phyloP scores from a whole-genome alignment of 2,113 vertebrate species.

The Crotalus horridus region DNA sequence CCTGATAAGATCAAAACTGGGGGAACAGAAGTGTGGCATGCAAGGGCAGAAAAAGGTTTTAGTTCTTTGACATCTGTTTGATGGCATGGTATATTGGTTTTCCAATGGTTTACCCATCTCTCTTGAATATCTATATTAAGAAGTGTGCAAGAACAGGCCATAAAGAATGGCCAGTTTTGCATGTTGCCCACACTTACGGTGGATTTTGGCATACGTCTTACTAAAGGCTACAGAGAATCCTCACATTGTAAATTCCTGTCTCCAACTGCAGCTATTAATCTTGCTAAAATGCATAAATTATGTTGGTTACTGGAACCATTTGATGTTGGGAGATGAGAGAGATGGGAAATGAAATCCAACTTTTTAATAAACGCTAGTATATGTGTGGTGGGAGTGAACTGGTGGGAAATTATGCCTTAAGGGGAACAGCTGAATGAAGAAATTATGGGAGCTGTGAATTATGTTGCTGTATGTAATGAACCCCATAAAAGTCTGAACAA shows the following conservation, averaged over 20 bases:
- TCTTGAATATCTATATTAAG: no score
- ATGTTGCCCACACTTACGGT: neutral
- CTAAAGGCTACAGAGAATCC: neutral
- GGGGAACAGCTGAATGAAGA: conserved; percentile 22
- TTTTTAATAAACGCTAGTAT: neutral
- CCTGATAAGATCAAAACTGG: neutral
- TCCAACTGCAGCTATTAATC: neutral
- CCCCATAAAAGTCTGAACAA: conserved; percentile 20
- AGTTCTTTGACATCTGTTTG: neutral
- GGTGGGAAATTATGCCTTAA: neutral
- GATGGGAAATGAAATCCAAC: neutral
- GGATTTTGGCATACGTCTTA: neutral
- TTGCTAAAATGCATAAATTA: neutral
- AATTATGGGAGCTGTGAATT: conserved; percentile 24
- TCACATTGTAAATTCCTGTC: neutral
- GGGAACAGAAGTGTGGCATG: neutral
- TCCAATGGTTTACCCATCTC: neutral
- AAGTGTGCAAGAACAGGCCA: neutral
- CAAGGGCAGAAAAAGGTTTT: neutral
- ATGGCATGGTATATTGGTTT: neutral
- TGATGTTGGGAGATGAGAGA: neutral
- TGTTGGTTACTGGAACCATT: neutral
- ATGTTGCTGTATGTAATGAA: neutral
- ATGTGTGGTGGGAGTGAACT: neutral
- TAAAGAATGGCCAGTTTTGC: neutral